Conservation (phyloP, 2,113 vertebrate species). For the Orcinus orca region DNA sequence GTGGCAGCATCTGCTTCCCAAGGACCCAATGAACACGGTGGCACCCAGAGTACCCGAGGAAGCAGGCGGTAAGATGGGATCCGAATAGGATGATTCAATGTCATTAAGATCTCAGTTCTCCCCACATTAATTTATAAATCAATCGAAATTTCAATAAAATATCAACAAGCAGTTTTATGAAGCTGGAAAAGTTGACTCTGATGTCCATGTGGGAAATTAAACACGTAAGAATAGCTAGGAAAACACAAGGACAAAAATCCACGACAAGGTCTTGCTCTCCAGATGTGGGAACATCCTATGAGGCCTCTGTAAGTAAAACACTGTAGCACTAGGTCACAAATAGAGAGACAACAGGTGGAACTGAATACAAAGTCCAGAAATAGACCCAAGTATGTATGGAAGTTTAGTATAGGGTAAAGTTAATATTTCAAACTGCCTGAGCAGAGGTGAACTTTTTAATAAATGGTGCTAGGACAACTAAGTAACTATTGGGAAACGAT, state of each 20-base stretch:
- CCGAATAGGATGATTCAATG: neutral
- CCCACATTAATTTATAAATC: neutral
- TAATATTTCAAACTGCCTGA: neutral
- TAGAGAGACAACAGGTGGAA: too few species aligned
- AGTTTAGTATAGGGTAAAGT: neutral
- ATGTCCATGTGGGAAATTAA: neutral
- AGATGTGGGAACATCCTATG: fast-evolving
- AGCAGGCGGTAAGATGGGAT: neutral
- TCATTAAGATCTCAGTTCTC: neutral
- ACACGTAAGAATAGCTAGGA: neutral
- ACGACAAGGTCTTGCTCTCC: too few species aligned
- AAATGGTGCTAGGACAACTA: neutral
- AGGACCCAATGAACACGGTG: neutral
- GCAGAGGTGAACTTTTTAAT: neutral
- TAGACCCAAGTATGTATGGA: neutral
- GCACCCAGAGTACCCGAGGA: neutral
- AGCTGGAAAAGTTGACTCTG: neutral
- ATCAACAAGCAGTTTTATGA: neutral
- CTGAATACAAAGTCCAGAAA: neutral
- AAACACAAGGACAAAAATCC: neutral
- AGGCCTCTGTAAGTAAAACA: neutral
- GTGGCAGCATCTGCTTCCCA: neutral
- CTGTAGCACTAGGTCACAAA: fast-evolving
- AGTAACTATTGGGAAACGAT: neutral
- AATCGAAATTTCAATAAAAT: neutral